Conservation (phyloP, 1,140 invertebrate species). For the Drosophila aff. region DNA sequence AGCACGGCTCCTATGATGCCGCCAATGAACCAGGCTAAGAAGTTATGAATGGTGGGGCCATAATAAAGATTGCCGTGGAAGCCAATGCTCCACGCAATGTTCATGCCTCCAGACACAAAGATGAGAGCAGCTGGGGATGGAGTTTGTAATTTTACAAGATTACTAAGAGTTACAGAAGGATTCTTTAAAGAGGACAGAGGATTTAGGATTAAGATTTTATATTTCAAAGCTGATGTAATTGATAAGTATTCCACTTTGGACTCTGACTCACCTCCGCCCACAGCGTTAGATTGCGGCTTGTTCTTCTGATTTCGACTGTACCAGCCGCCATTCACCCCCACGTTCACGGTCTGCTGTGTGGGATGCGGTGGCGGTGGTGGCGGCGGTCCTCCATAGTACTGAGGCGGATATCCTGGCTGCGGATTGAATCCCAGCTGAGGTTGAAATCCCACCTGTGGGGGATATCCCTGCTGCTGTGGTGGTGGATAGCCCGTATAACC, state of each 20-base stretch:
- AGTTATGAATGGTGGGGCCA: slow-evolving; percentile 7
- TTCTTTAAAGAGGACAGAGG: not conserved
- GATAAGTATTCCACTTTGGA: not conserved
- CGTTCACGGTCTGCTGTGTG: slow-evolving; percentile 6
- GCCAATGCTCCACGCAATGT: slow-evolving; percentile 72
- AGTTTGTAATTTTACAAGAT: not conserved
- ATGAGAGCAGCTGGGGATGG: slow-evolving; percentile 46
- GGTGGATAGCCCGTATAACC: slow-evolving; percentile 16
- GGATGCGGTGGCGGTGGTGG: slow-evolving; percentile 4
- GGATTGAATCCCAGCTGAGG: slow-evolving; percentile 19
- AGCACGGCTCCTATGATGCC: slow-evolving; percentile 61
- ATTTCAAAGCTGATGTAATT: too few species aligned
- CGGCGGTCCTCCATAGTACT: slow-evolving; percentile 20
- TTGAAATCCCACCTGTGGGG: slow-evolving; percentile 13
- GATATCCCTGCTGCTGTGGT: slow-evolving; percentile 6
- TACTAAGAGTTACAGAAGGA: not conserved
- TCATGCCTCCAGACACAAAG: slow-evolving; percentile 71
- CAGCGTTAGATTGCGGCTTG: slow-evolving; percentile 68
- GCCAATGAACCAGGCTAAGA: slow-evolving; percentile 65
- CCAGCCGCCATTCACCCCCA: slow-evolving; percentile 37
- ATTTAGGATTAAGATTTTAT: not conserved
- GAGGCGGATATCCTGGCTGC: slow-evolving; percentile 24
- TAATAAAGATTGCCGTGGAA: not conserved
- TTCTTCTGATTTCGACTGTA: slow-evolving; percentile 56
- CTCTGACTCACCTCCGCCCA: slow-evolving; percentile 53